These are phyloP conservation scores for Chrysocyon brachyurus DNA, from an alignment of 2,797 vertebrate genomes.

Conservation along the genomic window DNA sequence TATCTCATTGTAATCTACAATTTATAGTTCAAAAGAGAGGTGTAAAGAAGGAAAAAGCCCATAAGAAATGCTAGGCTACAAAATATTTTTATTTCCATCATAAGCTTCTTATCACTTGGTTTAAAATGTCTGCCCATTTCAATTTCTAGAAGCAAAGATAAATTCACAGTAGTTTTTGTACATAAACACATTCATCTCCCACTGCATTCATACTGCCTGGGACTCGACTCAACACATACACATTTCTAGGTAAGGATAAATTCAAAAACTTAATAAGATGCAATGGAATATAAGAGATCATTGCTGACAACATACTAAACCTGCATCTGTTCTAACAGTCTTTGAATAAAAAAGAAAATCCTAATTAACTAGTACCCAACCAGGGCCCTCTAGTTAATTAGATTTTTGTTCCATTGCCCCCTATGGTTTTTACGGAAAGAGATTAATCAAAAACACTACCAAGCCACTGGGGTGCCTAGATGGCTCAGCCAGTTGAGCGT, in stretches of 20 bases:
- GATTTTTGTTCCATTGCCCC: neutral
- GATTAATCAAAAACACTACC: neutral
- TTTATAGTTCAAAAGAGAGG: neutral
- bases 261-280: neutral
- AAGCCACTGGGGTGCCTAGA: neutral
- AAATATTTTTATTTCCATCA: slow-evolving; percentile 29
- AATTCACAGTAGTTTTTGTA: neutral
- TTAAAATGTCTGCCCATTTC: slow-evolving; percentile 14
- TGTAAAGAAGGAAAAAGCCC: neutral
- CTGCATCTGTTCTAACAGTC: slow-evolving; percentile 9
- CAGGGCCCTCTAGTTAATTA: neutral
- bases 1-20: neutral
- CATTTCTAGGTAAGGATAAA: slow-evolving; percentile 35
- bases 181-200: neutral
- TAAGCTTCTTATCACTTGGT: neutral
- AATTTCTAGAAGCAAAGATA: neutral
- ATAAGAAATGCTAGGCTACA: neutral
- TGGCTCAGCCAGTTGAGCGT: neutral
- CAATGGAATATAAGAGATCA: neutral
- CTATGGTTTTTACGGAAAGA: neutral
- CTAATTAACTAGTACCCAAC: neutral
- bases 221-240: neutral
- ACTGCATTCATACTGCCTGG: neutral
- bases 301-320: slow-evolving; percentile 34
- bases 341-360: slow-evolving; percentile 56